Evolutionary conservation across 2,113 vertebrate genomes (phyloP).

Genomic region (Piprites chloris): DNA sequence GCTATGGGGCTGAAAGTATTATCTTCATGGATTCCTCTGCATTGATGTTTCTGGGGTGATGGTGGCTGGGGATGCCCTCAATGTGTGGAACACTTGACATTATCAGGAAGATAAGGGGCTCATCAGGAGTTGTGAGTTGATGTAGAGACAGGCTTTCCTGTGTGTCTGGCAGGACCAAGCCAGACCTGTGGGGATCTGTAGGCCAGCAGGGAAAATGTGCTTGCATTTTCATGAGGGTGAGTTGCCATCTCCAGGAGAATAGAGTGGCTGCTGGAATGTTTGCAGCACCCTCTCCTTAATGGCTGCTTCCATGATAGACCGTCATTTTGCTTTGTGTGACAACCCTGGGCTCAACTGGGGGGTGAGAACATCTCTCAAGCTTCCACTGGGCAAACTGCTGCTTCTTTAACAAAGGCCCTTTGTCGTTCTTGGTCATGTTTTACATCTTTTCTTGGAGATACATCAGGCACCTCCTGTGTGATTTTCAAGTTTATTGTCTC

Average conservation of each 20-base stretch:
- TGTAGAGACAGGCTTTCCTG: background rate
- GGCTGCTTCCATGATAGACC: background rate
- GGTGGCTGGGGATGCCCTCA: background rate
- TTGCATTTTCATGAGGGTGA: background rate
- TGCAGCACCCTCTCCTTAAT: background rate
- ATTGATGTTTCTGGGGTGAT: background rate
- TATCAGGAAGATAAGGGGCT: background rate
- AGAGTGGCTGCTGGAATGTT: background rate
- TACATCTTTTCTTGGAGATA: slow-evolving; percentile 16
- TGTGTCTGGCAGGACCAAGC: background rate
- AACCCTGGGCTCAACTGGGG: background rate
- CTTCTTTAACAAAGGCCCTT: slow-evolving; percentile 26
- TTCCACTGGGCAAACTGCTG: background rate
- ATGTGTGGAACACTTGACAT: background rate
- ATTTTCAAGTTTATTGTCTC: slow-evolving; percentile 34
- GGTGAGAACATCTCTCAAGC: background rate
- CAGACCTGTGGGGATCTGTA: background rate
- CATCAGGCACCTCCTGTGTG: background rate
- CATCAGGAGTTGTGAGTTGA: background rate
- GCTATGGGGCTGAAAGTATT: background rate
- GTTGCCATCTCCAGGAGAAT: background rate
- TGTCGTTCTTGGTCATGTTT: slow-evolving; percentile 3
- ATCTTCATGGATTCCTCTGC: background rate
- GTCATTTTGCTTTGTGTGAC: background rate
- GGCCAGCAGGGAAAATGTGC: background rate